Evolutionary conservation across 2,888 invertebrate species (phyloP), one percentile per base, ranked within the genome.

Genomic region (Adelognathus sp.): DNA sequence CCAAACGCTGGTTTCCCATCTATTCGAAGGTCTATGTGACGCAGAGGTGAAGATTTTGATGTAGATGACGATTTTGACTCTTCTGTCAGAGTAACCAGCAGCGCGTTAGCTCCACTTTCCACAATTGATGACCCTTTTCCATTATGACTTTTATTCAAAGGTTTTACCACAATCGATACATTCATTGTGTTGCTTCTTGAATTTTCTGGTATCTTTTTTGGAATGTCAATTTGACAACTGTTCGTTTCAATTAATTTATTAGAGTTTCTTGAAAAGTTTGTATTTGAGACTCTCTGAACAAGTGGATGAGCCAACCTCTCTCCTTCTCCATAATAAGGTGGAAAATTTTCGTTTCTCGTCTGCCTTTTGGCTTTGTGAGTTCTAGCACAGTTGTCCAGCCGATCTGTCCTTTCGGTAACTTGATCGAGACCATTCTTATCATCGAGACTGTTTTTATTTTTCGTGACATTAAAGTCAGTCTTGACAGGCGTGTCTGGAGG

Each of bases 21-120:
- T 66, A 87, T 84, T 3, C 81, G 83, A 41, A 87, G 80, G 52
- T 87, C 86, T 64, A 87, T 80, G 56, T 85, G 67, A 14, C 60
- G 70, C 14, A 79, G 64, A n/a, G 69, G 64, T 3, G 27, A 31
- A 2, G 60, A 46, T 21, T 56, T 5, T 1, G 78, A 52, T 2
- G 27, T 67, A 39, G 67, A 33, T 1, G 61, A 18, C 21, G 39
- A 71, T 31, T 69, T 76, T 1, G 73, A 77, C 1, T 77, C 60
- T 46, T 81, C 81, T 1, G 74, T 71, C 1, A 81, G 70, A 6
- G 76, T 81, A 14, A 81, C 74, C 18, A 79, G 36, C 60, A 81
- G 66, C 63, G 72, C 44, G 18, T 63, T 56, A 14, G 74, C 76
- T 14, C 7, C 56, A 11, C 24, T 21, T 27, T 56, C 44, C n/a